These are phyloP conservation scores for Byasa hedistus DNA, from an alignment of 2,888 invertebrate species.

Conservation along the genomic window DNA sequence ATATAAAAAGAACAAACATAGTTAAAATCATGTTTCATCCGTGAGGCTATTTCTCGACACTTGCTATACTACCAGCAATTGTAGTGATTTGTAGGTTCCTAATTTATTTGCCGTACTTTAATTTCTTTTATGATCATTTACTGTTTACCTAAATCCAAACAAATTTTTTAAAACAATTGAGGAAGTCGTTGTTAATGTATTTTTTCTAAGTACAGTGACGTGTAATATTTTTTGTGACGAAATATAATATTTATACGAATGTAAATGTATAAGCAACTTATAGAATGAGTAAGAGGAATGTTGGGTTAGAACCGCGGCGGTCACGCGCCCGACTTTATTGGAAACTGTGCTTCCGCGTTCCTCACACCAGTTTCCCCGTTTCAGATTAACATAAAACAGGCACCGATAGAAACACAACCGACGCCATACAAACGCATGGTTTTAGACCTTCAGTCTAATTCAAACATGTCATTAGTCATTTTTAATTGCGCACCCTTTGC, in stretches of 20 bases:
- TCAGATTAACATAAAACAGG: conserved; percentile 51
- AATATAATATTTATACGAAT: background rate
- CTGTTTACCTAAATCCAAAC: too few relatives aligned
- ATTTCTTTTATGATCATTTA: background rate
- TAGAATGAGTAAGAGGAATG: conserved; percentile 54
- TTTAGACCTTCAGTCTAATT: conserved; percentile 16
- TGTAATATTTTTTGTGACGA: background rate
- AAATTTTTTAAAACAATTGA: too few relatives aligned
- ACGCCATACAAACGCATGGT: conserved; percentile 7
- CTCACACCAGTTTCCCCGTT: conserved; percentile 54
- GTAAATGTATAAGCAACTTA: conserved; percentile 31
- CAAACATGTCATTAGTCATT: conserved; percentile 25
- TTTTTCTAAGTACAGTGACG: too few relatives aligned
- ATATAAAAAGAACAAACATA: too few relatives aligned
- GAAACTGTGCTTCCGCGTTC: conserved; percentile 72
- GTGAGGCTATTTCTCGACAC: too few relatives aligned
- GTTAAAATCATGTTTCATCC: too few relatives aligned
- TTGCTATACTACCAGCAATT: background rate
- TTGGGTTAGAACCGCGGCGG: conserved; percentile 43
- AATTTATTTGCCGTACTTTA: background rate
- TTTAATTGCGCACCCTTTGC: conserved; percentile 26
- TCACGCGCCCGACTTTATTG: conserved; percentile 62
- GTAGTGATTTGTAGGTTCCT: background rate
- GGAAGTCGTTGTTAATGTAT: too few relatives aligned
- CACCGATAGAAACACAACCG: conserved; percentile 20